A percentile compares a stretch with the other conserved stretches of the same genome.
phyloP scores from a whole-genome alignment of 1,140 invertebrate genomes.

The Bombus picipes region DNA sequence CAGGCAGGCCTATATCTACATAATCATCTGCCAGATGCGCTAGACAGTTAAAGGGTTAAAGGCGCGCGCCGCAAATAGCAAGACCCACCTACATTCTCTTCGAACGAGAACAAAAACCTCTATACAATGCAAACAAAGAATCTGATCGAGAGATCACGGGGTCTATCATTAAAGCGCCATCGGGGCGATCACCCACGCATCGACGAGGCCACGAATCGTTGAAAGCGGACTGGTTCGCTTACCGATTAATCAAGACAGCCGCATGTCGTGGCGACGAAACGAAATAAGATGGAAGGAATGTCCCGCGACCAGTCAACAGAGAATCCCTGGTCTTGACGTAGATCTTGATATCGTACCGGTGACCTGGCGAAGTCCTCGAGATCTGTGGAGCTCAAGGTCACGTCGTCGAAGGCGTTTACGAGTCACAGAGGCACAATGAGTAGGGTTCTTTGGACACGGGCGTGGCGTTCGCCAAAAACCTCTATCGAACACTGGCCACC shows the following conservation, averaged over 20 bases:
- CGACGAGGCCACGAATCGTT: neutral
- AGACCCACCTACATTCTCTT: neutral
- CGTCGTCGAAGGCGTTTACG: conserved; percentile 36
- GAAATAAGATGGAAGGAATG: neutral
- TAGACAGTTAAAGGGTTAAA: conserved; percentile 12
- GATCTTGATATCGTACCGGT: conserved; percentile 40
- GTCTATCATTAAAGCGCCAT: conserved; percentile 9
- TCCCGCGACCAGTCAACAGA: neutral
- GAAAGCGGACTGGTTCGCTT: conserved; percentile 22
- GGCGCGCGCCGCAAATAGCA: neutral
- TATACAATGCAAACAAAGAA: neutral
- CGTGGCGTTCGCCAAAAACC: conserved; percentile 67
- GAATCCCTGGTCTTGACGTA: neutral
- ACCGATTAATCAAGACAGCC: conserved; percentile 39
- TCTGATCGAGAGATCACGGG: neutral
- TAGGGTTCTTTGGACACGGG: conserved; percentile 30
- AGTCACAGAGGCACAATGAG: neutral
- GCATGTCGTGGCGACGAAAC: conserved; percentile 26
- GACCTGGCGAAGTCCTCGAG: neutral
- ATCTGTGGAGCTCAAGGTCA: conserved; percentile 20
- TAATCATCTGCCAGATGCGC: conserved; percentile 3
- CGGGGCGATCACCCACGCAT: conserved; percentile 30
- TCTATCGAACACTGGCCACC: conserved; percentile 55
- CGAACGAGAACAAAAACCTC: neutral
- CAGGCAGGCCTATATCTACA: neutral